Conservation (phyloP, 2,113 vertebrate genomes). For the Spea multiplicata region DNA sequence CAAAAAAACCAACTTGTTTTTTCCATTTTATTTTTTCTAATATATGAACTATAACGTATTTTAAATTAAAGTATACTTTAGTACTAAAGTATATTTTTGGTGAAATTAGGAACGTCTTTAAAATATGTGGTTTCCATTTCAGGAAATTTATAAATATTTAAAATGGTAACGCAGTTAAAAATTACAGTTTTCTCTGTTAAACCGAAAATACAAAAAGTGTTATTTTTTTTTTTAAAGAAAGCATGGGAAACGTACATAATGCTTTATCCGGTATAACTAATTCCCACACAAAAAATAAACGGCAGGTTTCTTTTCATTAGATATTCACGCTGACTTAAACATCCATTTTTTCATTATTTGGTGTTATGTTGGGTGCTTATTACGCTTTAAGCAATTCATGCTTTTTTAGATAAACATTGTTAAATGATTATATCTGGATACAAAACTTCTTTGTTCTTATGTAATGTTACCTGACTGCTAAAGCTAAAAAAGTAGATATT, state of each 20-base stretch:
- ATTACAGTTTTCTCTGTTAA: no score
- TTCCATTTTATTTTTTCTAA: no score
- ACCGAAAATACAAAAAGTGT: not conserved
- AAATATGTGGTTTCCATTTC: no score
- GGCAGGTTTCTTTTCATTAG: slow-evolving; percentile 20
- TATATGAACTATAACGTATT: no score
- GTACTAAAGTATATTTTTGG: no score
- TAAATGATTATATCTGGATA: slow-evolving; percentile 29
- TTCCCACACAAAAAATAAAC: slow-evolving; percentile 13
- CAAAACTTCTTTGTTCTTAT: slow-evolving; percentile 18
- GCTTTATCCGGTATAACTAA: slow-evolving; percentile 15
- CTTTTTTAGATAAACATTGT: slow-evolving; percentile 29
- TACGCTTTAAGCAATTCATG: slow-evolving; percentile 27
- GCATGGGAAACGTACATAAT: slow-evolving; percentile 6
- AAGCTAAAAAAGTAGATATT: not conserved
- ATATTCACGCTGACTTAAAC: slow-evolving; percentile 20
- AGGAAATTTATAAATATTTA: no score
- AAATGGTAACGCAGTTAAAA: no score
- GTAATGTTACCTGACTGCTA: slow-evolving; percentile 26
- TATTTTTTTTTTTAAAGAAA: not conserved
- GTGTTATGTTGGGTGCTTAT: slow-evolving; percentile 15
- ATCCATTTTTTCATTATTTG: slow-evolving; percentile 30
- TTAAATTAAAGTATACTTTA: no score
- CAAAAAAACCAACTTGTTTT: no score
- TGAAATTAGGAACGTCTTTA: no score